A percentile compares a stretch with the other conserved stretches of the same genome.
Evolutionary conservation across 2,888 invertebrate species (phyloP).

Genomic region (Gymnoscelis rufifasciata): DNA sequence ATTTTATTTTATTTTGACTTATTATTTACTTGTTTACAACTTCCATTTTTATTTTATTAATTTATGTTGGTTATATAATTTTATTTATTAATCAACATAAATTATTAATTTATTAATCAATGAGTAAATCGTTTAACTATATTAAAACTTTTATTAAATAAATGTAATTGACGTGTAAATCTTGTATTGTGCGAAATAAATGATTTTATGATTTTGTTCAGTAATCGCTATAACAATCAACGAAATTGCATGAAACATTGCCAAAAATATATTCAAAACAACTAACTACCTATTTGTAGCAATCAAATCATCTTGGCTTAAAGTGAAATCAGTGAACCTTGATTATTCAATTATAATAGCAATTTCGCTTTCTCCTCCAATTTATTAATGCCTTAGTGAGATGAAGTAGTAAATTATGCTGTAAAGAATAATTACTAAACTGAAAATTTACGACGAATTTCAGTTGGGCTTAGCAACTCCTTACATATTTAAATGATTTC

Average conservation of each 20-base stretch:
- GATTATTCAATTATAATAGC: conserved; percentile 13
- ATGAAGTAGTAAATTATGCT: conserved; percentile 7
- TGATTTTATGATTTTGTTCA: too few relatives aligned
- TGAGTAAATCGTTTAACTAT: too few relatives aligned
- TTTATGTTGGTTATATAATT: too few relatives aligned
- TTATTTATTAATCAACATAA: too few relatives aligned
- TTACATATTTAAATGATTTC: too few relatives aligned
- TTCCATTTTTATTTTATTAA: too few relatives aligned
- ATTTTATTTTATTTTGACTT: too few relatives aligned
- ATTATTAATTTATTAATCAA: too few relatives aligned
- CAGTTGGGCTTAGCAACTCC: not conserved
- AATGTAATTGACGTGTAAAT: too few relatives aligned
- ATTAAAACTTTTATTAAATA: too few relatives aligned
- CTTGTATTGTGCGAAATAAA: too few relatives aligned
- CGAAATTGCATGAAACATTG: not conserved
- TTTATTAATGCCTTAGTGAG: conserved; percentile 13
- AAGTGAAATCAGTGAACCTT: conserved; percentile 2
- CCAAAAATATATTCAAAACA: not conserved
- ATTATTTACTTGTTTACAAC: too few relatives aligned
- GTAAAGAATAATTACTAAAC: conserved; percentile 1
- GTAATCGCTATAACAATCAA: not conserved
- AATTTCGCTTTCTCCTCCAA: conserved; percentile 20
- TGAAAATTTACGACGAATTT: not conserved
- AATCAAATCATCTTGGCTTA: conserved; percentile 1
- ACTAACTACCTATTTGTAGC: not conserved